Conservation (phyloP, 2,888 invertebrate genomes). For the Leucozona laternaria region DNA sequence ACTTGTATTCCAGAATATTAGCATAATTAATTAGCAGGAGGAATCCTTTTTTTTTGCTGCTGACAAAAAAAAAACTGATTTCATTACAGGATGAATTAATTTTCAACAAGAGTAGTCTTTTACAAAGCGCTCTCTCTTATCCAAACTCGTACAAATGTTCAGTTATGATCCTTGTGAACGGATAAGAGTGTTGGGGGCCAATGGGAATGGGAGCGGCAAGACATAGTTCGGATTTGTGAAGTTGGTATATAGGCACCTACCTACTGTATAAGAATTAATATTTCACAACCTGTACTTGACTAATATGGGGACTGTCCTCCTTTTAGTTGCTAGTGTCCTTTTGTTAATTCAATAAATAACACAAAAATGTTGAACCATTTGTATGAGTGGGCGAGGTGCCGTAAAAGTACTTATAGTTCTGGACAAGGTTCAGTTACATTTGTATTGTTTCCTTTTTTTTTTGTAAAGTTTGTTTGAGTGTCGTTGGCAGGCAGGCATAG, state of each 20-base stretch:
- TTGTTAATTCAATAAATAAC: slow-evolving; percentile 70
- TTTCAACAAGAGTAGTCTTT: slow-evolving; percentile 48
- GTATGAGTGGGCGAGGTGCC: slow-evolving; percentile 47
- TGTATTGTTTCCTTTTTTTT: slow-evolving; percentile 32
- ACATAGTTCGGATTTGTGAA: slow-evolving; percentile 5
- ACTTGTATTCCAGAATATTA: slow-evolving; percentile 59
- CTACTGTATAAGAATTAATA: slow-evolving; percentile 43
- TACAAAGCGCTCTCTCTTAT: slow-evolving; percentile 12
- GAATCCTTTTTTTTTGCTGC: slow-evolving; percentile 35
- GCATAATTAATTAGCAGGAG: slow-evolving; percentile 66
- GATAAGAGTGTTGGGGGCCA: slow-evolving; percentile 6
- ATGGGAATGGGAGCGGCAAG: background rate
- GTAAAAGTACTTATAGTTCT: slow-evolving; percentile 44
- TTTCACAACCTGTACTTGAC: slow-evolving; percentile 44
- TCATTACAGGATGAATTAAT: slow-evolving; percentile 64
- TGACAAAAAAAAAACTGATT: slow-evolving; percentile 15
- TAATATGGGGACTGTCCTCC: slow-evolving; percentile 23
- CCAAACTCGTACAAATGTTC: slow-evolving; percentile 27
- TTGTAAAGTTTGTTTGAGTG: slow-evolving; percentile 5
- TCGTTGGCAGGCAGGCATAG: slow-evolving; percentile 52
- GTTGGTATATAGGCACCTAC: slow-evolving; percentile 13
- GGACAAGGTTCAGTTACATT: slow-evolving; percentile 46
- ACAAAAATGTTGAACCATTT: slow-evolving; percentile 57
- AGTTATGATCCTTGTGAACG: slow-evolving; percentile 42
- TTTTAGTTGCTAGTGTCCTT: slow-evolving; percentile 40